Evolutionary conservation across 2,888 invertebrate genomes (phyloP), one percentile per base, ranked within the genome.

Genomic region (Ethmia dodecea): DNA sequence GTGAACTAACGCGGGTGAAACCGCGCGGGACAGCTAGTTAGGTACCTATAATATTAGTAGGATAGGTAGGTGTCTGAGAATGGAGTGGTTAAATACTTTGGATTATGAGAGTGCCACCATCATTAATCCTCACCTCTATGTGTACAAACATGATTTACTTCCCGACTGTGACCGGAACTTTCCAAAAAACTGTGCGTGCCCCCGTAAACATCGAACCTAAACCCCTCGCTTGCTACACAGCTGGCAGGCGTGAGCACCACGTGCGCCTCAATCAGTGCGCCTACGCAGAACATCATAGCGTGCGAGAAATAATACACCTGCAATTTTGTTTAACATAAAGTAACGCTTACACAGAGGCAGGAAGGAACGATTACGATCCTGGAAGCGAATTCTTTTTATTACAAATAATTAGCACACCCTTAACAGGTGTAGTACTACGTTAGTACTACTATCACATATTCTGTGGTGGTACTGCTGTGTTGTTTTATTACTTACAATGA

Each of bases 241-340:
- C 49, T 62, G 3, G 84, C 83, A 5, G 80, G 69, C 3, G 83
- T 79, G 4, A 84, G 38, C 1, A 78, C 67, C n/a, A 84, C 72
- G 35, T 81, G 78, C 1, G 76, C 62, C 43, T 84, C 83, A 43
- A 84, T 63, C 9, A 84, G 40, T 3, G 69, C 60, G 1, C 83
- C 84, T 20, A 62, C 40, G 43, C 84, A 84, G 47, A 84, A 84
- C 56, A 83, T 53, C 69, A 84, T 61, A 1, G 80, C 71, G 35
- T 83, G 83, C 0, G 83, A 83, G 25, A 83, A 46, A 33, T 55
- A 84, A 42, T 76, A 66, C 3, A 76, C 64, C 84, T 84, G 44
- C 1, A n/a, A 27, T 25, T n/a, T 22, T n/a, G n/a, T 18, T 18
- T 5, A 18, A 18, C n/a, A 22, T 20, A 6, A 20, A 22, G 4